Evolutionary conservation across 2,888 invertebrate species (phyloP), one percentile per base, ranked within the genome.

Genomic region (Escarpia spicata): DNA sequence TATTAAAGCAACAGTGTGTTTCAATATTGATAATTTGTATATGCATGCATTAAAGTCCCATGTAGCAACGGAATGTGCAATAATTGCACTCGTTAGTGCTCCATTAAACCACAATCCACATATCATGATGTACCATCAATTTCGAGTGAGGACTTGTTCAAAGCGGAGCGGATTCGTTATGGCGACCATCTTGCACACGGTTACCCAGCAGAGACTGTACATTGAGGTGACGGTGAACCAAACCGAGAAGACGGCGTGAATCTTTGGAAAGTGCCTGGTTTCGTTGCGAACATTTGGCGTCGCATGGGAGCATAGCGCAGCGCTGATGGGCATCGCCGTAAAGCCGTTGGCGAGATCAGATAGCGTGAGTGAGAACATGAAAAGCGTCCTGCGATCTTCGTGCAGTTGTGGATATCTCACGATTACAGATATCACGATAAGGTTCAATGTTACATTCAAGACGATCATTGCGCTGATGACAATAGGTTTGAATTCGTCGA

Each of bases 261-360:
- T 26, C 19, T 6, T n/a, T 75, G 75, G 75, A 15, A 75, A n/a
- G 75, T 26, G 4, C 19, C 6, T 19, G 6, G n/a, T 26, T 26
- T 19, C 26, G 26, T 75, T 15, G 6, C 26, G 75, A 6, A 75
- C 75, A n/a, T 3, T 75, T 26, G 75, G 75, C 3, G 26, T 75
- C 75, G 75, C 75, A 26, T 26, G 15, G 26, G 75, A 75, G 2
- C 75, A 75, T 26, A 75, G 26, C 19, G n/a, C 19, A 2, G 75
- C 75, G 75, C 75, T 75, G 75, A 75, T 75, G 75, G 75, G 75
- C 75, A 75, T 75, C 75, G 75, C 19, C 75, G 26, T 75, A n/a
- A 3, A 26, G 19, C 75, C 75, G 19, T 19, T 75, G 75, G 75
- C 75, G 26, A 75, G 75, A 75, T 75, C 75, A 26, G 75, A 75